These are phyloP conservation scores for Tethea ocularis DNA, from an alignment of 2,888 invertebrate species.

Conservation along the genomic window DNA sequence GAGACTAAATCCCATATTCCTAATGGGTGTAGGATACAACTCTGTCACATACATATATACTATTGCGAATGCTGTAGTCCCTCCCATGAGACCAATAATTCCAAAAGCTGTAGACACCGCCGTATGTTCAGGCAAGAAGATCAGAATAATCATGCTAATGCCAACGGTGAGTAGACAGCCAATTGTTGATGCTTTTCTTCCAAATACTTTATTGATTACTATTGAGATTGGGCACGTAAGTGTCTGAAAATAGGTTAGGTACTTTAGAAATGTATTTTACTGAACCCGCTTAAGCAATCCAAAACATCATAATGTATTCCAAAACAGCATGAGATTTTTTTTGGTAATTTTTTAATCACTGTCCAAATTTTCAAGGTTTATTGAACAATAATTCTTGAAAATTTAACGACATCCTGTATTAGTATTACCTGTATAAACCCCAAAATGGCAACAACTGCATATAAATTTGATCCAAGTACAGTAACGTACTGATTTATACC, in stretches of 20 bases:
- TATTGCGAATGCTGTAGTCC: conserved; percentile 36
- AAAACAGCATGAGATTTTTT: too few relatives aligned
- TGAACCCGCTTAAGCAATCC: too few relatives aligned
- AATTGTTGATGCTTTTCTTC: conserved; percentile 43
- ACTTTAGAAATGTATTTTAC: too few relatives aligned
- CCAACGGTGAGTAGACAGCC: conserved; percentile 31
- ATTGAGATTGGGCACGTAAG: conserved; percentile 38
- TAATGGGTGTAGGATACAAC: conserved; percentile 59
- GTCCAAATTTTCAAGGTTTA: too few relatives aligned
- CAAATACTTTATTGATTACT: conserved; percentile 42
- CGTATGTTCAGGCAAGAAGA: conserved; percentile 41
- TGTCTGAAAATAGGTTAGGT: conserved; percentile 45
- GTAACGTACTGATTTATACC: conserved; percentile 57
- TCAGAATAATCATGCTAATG: conserved; percentile 39
- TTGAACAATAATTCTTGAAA: too few relatives aligned
- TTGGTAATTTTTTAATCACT: too few relatives aligned
- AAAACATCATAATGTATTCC: too few relatives aligned
- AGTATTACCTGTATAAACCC: conserved; percentile 55
- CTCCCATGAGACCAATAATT: conserved; percentile 37
- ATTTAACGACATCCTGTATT: too few relatives aligned
- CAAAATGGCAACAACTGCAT: conserved; percentile 42
- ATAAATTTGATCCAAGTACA: conserved; percentile 47
- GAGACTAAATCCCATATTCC: conserved; percentile 58
- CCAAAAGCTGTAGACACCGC: conserved; percentile 42
- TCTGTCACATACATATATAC: conserved; percentile 53